Evolutionary conservation across 2,888 invertebrate species (phyloP).

Genomic region (Xestia ashworthii): DNA sequence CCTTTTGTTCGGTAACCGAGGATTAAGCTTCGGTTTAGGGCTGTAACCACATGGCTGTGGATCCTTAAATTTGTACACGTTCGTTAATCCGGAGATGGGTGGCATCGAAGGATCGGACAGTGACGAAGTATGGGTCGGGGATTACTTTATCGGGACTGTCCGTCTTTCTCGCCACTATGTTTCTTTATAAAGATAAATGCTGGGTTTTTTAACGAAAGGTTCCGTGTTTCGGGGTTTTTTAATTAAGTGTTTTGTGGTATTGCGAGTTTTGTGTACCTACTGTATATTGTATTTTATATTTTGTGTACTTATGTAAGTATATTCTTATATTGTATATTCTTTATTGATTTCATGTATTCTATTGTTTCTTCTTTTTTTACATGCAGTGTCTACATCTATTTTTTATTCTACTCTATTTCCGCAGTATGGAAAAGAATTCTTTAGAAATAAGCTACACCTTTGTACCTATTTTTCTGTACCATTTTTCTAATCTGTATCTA

Average conservation of each 20-base stretch:
- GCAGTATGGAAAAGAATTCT: too few species aligned
- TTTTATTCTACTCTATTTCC: too few species aligned
- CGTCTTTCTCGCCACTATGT: conserved; percentile 75
- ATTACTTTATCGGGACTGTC: conserved; percentile 78
- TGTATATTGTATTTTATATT: not conserved
- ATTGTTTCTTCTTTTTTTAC: too few species aligned
- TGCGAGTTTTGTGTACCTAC: not conserved
- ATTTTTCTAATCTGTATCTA: too few species aligned
- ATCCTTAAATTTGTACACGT: conserved; percentile 85
- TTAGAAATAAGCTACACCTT: too few species aligned
- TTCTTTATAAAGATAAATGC: conserved; percentile 82
- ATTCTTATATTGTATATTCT: too few species aligned
- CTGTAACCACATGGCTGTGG: conserved; percentile 74
- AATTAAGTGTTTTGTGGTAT: conserved; percentile 38
- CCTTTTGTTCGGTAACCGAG: conserved; percentile 70
- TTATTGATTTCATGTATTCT: too few species aligned
- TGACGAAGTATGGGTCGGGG: conserved; percentile 84
- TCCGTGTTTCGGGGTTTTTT: conserved; percentile 22
- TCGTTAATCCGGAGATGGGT: conserved; percentile 84
- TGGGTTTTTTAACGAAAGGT: conserved; percentile 69
- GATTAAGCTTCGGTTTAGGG: conserved; percentile 74
- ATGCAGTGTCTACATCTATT: too few species aligned
- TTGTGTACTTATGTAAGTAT: not conserved
- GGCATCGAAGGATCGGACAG: conserved; percentile 83
- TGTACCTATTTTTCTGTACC: too few species aligned